A percentile compares a stretch with the other conserved stretches of the same genome.
Evolutionary conservation across 2,797 vertebrate genomes (phyloP).

Genomic region (Schizopygopsis malacanthus): DNA sequence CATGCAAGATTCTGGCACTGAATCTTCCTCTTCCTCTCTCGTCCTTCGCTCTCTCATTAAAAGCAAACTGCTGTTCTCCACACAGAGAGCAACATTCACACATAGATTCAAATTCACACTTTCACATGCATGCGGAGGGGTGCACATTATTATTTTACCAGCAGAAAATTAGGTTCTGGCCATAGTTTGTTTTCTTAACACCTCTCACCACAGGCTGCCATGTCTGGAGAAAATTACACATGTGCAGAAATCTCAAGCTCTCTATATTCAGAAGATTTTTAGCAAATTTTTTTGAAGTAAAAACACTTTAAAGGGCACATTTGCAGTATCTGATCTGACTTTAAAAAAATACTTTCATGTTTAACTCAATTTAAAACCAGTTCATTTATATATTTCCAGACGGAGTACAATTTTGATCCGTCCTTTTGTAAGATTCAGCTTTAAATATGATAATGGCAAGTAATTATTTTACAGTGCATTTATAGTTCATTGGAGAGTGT

Average conservation of each 20-base stretch:
- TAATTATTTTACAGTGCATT: neutral
- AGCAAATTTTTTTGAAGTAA: neutral
- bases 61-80: constrained; percentile 48
- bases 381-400: neutral
- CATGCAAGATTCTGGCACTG: constrained; percentile 56
- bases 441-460: neutral
- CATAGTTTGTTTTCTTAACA: constrained; percentile 32
- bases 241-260: neutral
- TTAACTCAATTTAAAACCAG: neutral
- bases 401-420: neutral
- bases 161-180: constrained; percentile 40
- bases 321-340: neutral
- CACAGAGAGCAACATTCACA: constrained; percentile 34
- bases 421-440: neutral
- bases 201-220: constrained; percentile 38
- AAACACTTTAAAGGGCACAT: neutral
- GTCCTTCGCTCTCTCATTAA: constrained; percentile 39
- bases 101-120: constrained; percentile 39
- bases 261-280: neutral
- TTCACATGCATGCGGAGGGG: constrained; percentile 41
- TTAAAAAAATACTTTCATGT: neutral
- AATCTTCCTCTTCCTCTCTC: constrained; percentile 48
- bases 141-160: constrained; percentile 36
- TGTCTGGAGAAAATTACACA: constrained; percentile 36
- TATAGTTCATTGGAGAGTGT: constrained; percentile 10